Base-by-base conservation (phyloP, 1,140 invertebrate genomes). In the Drosophila serrata region DNA sequence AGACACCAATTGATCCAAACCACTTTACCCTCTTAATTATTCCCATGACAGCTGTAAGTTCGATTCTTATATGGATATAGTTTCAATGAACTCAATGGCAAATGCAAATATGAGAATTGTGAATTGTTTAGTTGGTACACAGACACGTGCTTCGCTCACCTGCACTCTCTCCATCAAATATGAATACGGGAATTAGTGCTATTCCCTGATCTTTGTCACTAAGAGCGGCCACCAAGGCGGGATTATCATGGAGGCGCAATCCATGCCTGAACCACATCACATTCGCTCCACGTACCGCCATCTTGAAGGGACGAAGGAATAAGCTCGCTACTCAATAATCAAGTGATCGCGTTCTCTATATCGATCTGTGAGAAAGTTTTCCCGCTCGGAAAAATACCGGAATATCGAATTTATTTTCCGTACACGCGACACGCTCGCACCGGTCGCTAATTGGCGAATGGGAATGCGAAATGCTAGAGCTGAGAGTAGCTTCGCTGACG, bases 121-220 rank as follows among this genome's bases (percentile, higher is more conserved):
- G 8, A 27, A 29, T 27, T 27, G 46, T 29, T 49, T 22, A 19
- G 17, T 12, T 12, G 17, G 33, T 51, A 2, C 2, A 6, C 6
- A 12, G 48, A 7, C 48, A 11, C n/a, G 48, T 51, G 31, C 27
- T 13, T 3, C 8, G 56, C 90, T 90, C 88, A 95, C 95, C 95
- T 87, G 95, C 95, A 68, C 94, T 95, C 90, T 95, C 94, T 51
- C 95, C 95, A 92, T 97, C 96, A 87, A 96, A 96, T 57, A 97
- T 96, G 79, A 96, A 96, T 3, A 96, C 82, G 0, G 95, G 95
- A 72, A 95, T 95, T 69, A 95, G 93, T 0, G 93, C 79, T 22
- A 81, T 57, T n/a, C 70, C 88, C 22, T 81, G 93, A 35, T 91
- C 80, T 59, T 81, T 86, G 53, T 95, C 93, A 42, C 94, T 90